phyloP scores from a whole-genome alignment of 2,888 invertebrate species.

The Colostygia pectinataria region DNA sequence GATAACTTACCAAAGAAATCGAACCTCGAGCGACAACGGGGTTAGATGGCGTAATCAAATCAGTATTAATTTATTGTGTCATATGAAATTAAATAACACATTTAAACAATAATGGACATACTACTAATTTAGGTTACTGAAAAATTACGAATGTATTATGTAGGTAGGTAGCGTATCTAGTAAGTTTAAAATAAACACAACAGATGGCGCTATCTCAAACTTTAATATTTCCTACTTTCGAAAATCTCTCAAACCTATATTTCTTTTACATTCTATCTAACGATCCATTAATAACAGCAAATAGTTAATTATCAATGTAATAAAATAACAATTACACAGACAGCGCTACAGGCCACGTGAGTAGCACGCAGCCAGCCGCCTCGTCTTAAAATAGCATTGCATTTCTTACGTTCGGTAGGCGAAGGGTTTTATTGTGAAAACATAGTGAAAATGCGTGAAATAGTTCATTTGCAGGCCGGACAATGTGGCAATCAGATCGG shows the following conservation, averaged over 20 bases:
- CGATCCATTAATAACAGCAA: slow-evolving; percentile 1
- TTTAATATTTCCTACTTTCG: slow-evolving; percentile 7
- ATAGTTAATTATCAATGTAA: slow-evolving; percentile 6
- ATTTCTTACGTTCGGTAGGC: slow-evolving; percentile 32
- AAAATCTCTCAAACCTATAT: slow-evolving; percentile 9
- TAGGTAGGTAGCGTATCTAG: too few relatives aligned
- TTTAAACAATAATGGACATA: too few relatives aligned
- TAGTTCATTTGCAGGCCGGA: slow-evolving; percentile 94
- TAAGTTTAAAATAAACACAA: not conserved
- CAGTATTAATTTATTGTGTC: too few relatives aligned
- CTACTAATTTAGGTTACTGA: too few relatives aligned
- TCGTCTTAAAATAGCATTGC: slow-evolving; percentile 47
- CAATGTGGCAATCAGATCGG: slow-evolving; percentile 97
- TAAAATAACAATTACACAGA: slow-evolving; percentile 12
- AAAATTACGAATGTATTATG: too few relatives aligned
- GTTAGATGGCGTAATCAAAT: too few relatives aligned
- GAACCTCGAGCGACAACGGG: too few relatives aligned
- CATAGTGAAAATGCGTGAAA: slow-evolving; percentile 90
- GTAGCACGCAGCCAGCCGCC: slow-evolving; percentile 16
- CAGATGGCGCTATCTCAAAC: slow-evolving; percentile 15
- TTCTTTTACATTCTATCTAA: slow-evolving; percentile 11
- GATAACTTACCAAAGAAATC: too few relatives aligned
- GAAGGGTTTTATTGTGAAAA: slow-evolving; percentile 43
- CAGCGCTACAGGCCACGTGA: slow-evolving; percentile 15
- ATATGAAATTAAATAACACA: too few relatives aligned